Evolutionary conservation across 1,140 invertebrate species (phyloP).

Genomic region (Centruroides sculpturatus): DNA sequence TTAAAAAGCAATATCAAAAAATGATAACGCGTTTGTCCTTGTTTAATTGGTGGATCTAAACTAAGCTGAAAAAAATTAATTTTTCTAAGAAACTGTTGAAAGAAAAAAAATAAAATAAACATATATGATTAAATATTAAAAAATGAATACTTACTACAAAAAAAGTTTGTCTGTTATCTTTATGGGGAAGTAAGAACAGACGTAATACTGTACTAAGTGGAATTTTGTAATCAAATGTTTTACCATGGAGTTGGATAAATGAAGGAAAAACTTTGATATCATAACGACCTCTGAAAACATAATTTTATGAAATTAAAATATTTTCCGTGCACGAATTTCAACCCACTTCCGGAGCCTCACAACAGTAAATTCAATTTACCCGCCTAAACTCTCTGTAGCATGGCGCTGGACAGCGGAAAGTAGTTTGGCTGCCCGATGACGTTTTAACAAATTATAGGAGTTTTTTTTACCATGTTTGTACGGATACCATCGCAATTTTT

Average conservation of each 20-base stretch:
- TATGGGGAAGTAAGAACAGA: slow-evolving; percentile 89
- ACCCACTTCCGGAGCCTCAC: no score
- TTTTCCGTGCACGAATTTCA: no score
- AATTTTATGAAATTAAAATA: slow-evolving; percentile 15
- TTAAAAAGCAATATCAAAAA: slow-evolving; percentile 90
- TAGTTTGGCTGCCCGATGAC: no score
- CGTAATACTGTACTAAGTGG: slow-evolving; percentile 89
- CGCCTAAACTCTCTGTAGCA: no score
- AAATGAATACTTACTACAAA: slow-evolving; percentile 63
- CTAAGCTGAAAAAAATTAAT: slow-evolving; percentile 44
- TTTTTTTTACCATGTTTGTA: no score
- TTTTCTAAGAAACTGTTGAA: slow-evolving; percentile 3
- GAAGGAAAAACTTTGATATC: slow-evolving; percentile 97
- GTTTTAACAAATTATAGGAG: no score
- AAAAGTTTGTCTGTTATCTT: slow-evolving; percentile 94
- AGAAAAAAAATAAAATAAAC: neutral
- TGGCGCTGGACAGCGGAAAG: no score
- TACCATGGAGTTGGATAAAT: slow-evolving; percentile 98
- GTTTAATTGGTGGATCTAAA: slow-evolving; percentile 97
- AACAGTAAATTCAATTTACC: no score
- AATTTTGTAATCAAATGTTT: slow-evolving; percentile 99
- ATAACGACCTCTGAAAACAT: slow-evolving; percentile 78
- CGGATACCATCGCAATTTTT: no score
- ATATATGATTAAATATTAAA: neutral
- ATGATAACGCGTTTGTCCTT: slow-evolving; percentile 91